A percentile compares a stretch with the other conserved stretches of the same genome.
phyloP scores from a whole-genome alignment of 92 coral and sea anemone species.

The Porites lobata region DNA sequence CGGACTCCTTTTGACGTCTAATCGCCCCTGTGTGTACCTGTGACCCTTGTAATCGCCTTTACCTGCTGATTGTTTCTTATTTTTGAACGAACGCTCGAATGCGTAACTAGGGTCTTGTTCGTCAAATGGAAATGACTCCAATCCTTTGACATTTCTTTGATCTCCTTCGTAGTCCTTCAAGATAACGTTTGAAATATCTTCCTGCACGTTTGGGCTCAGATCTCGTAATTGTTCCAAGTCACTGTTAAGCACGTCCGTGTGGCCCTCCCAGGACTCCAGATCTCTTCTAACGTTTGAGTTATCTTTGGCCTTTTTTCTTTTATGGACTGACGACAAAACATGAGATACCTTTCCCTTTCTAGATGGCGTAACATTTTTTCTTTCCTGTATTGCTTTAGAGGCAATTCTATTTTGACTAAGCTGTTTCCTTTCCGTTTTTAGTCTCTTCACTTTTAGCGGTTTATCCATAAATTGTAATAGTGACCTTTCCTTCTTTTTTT shows the following conservation, averaged over 20 bases:
- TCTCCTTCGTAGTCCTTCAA: constrained; percentile 30
- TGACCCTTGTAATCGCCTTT: background rate
- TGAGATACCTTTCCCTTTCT: background rate
- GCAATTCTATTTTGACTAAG: background rate
- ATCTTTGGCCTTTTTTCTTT: background rate
- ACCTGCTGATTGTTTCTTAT: background rate
- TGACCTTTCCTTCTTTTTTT: background rate
- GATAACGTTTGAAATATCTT: constrained; percentile 27
- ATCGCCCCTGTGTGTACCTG: background rate
- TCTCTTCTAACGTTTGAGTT: constrained; percentile 4
- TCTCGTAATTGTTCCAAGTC: constrained; percentile 33
- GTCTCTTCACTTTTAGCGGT: background rate
- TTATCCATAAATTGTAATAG: background rate
- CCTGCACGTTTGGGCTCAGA: constrained; percentile 26
- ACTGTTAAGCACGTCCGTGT: constrained; percentile 22
- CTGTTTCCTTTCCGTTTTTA: background rate
- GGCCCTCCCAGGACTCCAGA: constrained; percentile 33
- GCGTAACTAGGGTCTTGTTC: constrained; percentile 27
- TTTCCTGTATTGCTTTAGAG: background rate
- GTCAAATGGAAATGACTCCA: constrained; percentile 26
- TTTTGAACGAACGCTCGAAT: constrained; percentile 24
- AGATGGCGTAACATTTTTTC: background rate
- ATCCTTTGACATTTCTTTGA: constrained; percentile 1
- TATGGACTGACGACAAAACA: background rate
- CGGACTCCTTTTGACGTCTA: background rate